Evolutionary conservation across 2,113 vertebrate species (phyloP), one percentile per base, ranked within the genome.

Genomic region (Cyprinodon variegatus): DNA sequence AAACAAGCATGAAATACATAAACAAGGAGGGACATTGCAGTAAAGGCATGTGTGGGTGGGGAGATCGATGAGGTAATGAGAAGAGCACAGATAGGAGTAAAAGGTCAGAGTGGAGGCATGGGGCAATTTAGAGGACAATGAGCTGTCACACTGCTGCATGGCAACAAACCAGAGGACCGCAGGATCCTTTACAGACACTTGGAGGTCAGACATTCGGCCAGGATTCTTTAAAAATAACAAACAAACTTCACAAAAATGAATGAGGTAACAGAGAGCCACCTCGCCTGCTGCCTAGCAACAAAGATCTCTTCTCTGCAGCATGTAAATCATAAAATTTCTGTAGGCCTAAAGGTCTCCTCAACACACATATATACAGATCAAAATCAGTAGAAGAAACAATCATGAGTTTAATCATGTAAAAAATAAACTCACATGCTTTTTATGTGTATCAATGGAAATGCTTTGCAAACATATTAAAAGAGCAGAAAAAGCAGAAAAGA

Each of bases 271-370:
- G 83, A 68, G 74, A 84, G 66, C 79, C 41, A 75, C 61, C 76
- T 72, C 5, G 69, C 70, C 78, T 80, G 84, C 86, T 94, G 91
- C 92, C 90, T 91, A 90, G 91, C 91, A 94, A 94, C 92, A 88
- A 83, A 83, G 73, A 77, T 61, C 48, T 87, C 70, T 70, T 82
- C 12, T 57, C 62, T 74, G 66, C 20, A 79, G 68, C 68, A 41
- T 81, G 63, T 43, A 72, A 86, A 84, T 86, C 79, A 77, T 59
- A 73, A 87, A 71, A 45, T 73, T 61, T 84, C 75, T 87, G 53
- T 67, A 29, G 29, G 29, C 29, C 29, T 29, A 74, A 82, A 77
- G 65, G 46, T 80, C 62, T 72, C 45, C 63, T 37, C 46, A 78
- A 82, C 45, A 76, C 39, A 62, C 78, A 48, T 43, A 68, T 22